Conservation (phyloP, 2,888 invertebrate genomes). For the Tryphoninae sp. region DNA sequence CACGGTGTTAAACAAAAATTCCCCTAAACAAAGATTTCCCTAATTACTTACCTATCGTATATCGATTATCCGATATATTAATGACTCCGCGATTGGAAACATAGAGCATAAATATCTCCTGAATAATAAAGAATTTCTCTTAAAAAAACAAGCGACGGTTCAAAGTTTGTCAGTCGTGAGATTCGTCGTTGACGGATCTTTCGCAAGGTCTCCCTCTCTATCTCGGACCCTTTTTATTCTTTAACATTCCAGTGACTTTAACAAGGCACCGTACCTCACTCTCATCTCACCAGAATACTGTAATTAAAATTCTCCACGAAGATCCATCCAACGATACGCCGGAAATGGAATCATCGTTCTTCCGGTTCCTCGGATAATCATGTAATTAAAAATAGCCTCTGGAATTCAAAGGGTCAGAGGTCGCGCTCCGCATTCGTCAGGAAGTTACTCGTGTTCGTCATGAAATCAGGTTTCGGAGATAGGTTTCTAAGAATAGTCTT, state of each 20-base stretch:
- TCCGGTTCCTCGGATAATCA: no score
- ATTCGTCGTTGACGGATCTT: slow-evolving; percentile 5
- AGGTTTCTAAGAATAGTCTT: slow-evolving; percentile 10
- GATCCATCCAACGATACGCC: not conserved
- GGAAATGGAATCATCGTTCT: not conserved
- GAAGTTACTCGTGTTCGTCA: not conserved
- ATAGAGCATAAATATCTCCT: not conserved
- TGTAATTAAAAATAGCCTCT: slow-evolving; percentile 1
- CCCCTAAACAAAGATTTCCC: not conserved
- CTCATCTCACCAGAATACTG: not conserved
- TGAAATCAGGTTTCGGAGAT: slow-evolving; percentile 13
- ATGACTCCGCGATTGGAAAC: no score
- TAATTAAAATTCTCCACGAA: not conserved
- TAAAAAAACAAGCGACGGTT: not conserved
- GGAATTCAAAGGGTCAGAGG: not conserved
- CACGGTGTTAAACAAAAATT: not conserved
- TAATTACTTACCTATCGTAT: no score
- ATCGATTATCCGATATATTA: no score
- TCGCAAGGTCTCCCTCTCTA: not conserved
- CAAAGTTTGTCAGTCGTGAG: not conserved
- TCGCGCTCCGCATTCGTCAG: not conserved
- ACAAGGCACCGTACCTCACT: not conserved
- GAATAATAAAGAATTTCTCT: not conserved
- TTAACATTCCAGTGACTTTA: slow-evolving; percentile 19
- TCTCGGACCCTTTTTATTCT: not conserved